phyloP scores from a whole-genome alignment of 2,113 vertebrate species.

The Hystrix brachyura region DNA sequence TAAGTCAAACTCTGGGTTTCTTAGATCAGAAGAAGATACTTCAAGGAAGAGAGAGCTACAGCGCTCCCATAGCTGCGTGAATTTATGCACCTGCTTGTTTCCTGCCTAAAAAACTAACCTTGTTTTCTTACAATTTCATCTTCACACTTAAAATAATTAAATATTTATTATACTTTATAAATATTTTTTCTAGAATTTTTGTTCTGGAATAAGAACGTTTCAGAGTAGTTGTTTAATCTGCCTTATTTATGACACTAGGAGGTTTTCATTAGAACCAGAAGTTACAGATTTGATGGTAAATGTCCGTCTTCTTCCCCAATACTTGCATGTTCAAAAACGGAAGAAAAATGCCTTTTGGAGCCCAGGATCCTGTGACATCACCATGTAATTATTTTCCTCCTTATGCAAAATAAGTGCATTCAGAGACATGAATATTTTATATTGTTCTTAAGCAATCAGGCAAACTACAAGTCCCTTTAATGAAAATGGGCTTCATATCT shows the following conservation, averaged over 20 bases:
- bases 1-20: background rate
- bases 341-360: background rate
- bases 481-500: background rate
- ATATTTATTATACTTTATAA: background rate
- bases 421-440: background rate
- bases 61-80: no score
- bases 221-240: background rate
- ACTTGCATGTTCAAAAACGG: background rate
- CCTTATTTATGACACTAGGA: background rate
- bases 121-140: background rate
- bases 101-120: background rate
- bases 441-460: background rate
- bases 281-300: background rate
- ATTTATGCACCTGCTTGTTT: background rate
- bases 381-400: background rate
- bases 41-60: no score
- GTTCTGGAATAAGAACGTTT: background rate
- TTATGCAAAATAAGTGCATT: background rate
- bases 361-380: background rate
- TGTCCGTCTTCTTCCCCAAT: background rate
- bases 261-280: background rate
- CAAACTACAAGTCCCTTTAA: background rate
- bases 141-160: background rate
- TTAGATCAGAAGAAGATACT: background rate
- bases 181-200: slow-evolving; percentile 9